Evolutionary conservation across 2,888 invertebrate genomes (phyloP), one percentile per base, ranked within the genome.

Genomic region (Hydrotaea diabolus): DNA sequence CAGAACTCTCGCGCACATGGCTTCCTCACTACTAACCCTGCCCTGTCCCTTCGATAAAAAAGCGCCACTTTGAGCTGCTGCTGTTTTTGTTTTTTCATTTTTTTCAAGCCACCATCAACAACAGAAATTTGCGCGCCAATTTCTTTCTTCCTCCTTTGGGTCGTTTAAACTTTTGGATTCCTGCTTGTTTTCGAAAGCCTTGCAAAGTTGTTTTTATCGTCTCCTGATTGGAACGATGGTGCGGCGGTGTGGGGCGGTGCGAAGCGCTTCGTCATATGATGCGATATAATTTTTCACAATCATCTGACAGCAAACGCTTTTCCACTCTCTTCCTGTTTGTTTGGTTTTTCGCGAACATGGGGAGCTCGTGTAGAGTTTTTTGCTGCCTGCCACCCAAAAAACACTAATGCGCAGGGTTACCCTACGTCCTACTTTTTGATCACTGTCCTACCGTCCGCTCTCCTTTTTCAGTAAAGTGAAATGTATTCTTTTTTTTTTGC

Each of bases 91-190:
- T 59, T 59, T 11, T 15, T 31, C 7, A 17, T 53, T 9, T 31
- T 31, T 13, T 36, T 19, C 36, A 17, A 62, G 36, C 59, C 59
- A 23, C 15, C 59, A 59, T 55, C 59, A 59, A 59, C 26, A 15
- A 15, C 21, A 21, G 7, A 66, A 66, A 39, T 17, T 66, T 66
- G 66, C 66, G 39, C 66, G 66, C 66, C 66, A 66, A 66, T 66
- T 66, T 66, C 21, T 2, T 66, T 66, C 39, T 36, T 36, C 36
- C 39, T 23, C 23, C 26, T 31, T 31, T 23, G 15, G 23, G 26
- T 23, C 21, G 23, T 5, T 59, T 26, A 26, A 55, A 23, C 31
- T 64, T 64, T 36, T 11, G 15, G 11, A 4, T 59, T 39, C 39
- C 39, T 39, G 4, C 13, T 9, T 39, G 39, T 11, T 39, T 39